Base-by-base conservation (phyloP, 2,888 invertebrate species). In the Tachystola acroxantha region DNA sequence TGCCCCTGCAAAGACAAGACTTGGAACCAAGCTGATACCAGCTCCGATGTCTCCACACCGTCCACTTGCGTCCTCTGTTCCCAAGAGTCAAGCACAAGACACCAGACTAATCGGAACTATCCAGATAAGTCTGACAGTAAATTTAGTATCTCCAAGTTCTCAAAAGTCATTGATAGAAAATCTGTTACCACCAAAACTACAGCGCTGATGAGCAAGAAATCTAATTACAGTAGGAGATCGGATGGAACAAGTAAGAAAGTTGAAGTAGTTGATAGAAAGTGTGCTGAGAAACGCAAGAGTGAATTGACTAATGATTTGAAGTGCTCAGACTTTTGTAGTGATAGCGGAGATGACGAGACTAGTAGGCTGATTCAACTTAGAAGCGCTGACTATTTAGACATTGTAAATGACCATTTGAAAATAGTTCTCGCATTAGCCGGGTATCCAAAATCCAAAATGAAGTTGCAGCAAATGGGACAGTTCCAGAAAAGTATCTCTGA, bases 391-490 rank as follows among this genome's bases (percentile, higher is more conserved):
- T 85, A 85, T 41, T 50, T 64, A 50, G 74, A 76, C 32, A 68
- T 80, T 0, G 75, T 84, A n/a, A 78, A 75, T 2, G 73, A 81
- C 10, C 43, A 64, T 16, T 42, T 81, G 5, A 85, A 78, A 46
- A 43, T 85, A 5, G 77, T 81, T 1, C 56, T 85, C 12, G 77
- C 77, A 3, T 45, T 80, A 37, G 68, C 73, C 0, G 82, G 78
- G 0, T 85, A 85, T 24, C 85, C 85, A 0, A 81, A 76, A 47
- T 63, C 68, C 0, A 84, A 81, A 41, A 80, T 85, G 71, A 59
- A 66, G 4, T 44, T 85, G 1, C 53, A 66, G 2, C 72, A 81
- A 32, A 79, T 84, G 75, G 73, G 74, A 6, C 45, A 53, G 4
- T 85, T 84, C 22, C 78, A 79, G 36, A 56, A 61, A 0, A 68